Evolutionary conservation across 2,113 vertebrate genomes (phyloP).

Genomic region (Centropus unirufus): DNA sequence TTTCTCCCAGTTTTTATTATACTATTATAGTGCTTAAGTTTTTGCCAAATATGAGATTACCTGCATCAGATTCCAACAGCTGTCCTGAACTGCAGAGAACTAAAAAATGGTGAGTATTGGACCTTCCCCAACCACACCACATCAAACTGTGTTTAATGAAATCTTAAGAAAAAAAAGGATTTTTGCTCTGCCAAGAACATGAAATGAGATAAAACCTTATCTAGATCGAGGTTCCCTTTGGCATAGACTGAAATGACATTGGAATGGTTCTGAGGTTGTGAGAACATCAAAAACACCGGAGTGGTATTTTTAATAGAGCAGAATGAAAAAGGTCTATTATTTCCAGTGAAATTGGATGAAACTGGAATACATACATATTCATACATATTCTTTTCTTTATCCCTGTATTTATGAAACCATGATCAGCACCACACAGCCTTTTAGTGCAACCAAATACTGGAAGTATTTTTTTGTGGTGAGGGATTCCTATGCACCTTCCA

Average conservation of each 20-base stretch:
- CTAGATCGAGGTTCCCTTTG: neutral
- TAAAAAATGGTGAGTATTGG: neutral
- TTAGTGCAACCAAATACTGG: neutral
- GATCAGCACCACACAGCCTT: neutral
- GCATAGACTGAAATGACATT: neutral
- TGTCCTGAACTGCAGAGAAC: neutral
- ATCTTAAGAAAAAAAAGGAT: neutral
- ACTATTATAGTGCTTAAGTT: neutral
- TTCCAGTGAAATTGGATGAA: neutral
- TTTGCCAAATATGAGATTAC: neutral
- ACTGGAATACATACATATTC: too few relatives aligned
- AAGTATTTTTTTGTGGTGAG: neutral
- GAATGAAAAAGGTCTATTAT: neutral
- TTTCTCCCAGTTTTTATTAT: too few relatives aligned
- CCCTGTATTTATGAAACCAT: neutral
- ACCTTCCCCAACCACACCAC: neutral
- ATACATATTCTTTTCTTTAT: neutral
- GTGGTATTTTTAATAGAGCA: neutral
- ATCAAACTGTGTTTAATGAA: neutral
- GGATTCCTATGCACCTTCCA: neutral
- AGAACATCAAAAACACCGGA: neutral
- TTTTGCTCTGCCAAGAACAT: neutral
- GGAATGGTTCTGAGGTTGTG: neutral
- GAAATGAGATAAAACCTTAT: neutral
- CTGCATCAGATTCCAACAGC: neutral